A percentile compares a stretch with the other conserved stretches of the same genome.
Evolutionary conservation across 1,140 invertebrate genomes (phyloP).

Genomic region (Lycorma delicatula): DNA sequence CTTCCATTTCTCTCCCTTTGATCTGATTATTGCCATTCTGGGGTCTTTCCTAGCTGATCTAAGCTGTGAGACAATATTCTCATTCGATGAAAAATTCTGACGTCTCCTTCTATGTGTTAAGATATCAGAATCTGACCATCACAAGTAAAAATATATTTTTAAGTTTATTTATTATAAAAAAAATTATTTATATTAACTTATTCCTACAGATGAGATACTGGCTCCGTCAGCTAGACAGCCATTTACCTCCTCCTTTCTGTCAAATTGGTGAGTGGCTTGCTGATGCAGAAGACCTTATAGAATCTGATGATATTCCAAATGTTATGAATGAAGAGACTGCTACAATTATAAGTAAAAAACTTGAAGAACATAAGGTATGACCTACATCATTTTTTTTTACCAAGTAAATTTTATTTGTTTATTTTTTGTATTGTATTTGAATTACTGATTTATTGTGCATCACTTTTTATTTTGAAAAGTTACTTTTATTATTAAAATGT

Average conservation of each 20-base stretch:
- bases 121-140: background rate
- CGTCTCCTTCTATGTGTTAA: background rate
- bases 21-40: too few species aligned
- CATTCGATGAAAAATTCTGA: too few species aligned
- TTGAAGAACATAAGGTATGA: conserved; percentile 80
- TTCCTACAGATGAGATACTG: conserved; percentile 61
- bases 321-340: conserved; percentile 79
- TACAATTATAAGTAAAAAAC: conserved; percentile 71
- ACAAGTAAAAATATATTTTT: too few species aligned
- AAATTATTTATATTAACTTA: conserved; percentile 6
- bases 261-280: conserved; percentile 83
- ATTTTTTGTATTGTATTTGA: too few species aligned
- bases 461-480: too few species aligned
- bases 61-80: too few species aligned
- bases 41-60: too few species aligned
- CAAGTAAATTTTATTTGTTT: too few species aligned
- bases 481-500: too few species aligned
- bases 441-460: too few species aligned
- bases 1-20: too few species aligned
- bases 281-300: conserved; percentile 72
- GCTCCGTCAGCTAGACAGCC: conserved; percentile 76
- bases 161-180: background rate
- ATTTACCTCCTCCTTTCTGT: conserved; percentile 72
- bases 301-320: conserved; percentile 65
- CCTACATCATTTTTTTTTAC: too few species aligned